phyloP scores from a whole-genome alignment of 2,888 invertebrate species.

The Molorchus minor region DNA sequence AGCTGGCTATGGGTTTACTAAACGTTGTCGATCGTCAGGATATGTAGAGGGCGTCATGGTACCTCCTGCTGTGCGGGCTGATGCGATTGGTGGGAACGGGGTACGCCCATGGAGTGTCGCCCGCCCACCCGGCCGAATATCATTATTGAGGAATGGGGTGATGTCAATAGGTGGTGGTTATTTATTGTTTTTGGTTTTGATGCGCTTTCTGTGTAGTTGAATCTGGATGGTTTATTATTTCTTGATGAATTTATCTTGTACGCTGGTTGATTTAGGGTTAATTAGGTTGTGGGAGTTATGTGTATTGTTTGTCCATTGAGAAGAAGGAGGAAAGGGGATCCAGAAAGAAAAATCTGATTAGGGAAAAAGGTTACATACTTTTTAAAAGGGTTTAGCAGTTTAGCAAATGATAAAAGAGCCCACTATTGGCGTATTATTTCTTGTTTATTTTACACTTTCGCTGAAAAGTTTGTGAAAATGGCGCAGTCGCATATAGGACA shows the following conservation, averaged over 20 bases:
- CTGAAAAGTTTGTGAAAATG: no score
- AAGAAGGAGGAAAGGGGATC: no score
- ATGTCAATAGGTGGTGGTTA: conserved; percentile 61
- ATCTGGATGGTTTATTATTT: conserved; percentile 59
- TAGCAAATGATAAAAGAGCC: no score
- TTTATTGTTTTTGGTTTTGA: conserved; percentile 58
- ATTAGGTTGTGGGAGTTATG: conserved; percentile 38
- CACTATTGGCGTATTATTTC: no score
- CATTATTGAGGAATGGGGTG: conserved; percentile 59
- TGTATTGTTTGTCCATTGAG: no score
- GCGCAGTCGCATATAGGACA: no score
- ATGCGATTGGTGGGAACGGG: conserved; percentile 48
- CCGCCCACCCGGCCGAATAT: conserved; percentile 54
- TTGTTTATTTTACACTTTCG: no score
- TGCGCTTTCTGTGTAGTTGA: conserved; percentile 57
- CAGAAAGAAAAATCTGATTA: no score
- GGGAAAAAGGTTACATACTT: no score
- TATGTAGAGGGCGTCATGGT: conserved; percentile 42
- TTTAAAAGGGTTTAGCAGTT: no score
- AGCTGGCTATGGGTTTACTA: conserved; percentile 56
- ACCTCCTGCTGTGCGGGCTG: conserved; percentile 23
- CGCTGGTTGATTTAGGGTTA: conserved; percentile 47
- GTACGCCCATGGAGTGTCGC: conserved; percentile 48
- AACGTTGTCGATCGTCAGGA: conserved; percentile 47
- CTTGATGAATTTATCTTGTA: conserved; percentile 56